These are phyloP conservation scores for Macrophya alboannulata DNA, from an alignment of 2,888 invertebrate genomes.

Conservation along the genomic window DNA sequence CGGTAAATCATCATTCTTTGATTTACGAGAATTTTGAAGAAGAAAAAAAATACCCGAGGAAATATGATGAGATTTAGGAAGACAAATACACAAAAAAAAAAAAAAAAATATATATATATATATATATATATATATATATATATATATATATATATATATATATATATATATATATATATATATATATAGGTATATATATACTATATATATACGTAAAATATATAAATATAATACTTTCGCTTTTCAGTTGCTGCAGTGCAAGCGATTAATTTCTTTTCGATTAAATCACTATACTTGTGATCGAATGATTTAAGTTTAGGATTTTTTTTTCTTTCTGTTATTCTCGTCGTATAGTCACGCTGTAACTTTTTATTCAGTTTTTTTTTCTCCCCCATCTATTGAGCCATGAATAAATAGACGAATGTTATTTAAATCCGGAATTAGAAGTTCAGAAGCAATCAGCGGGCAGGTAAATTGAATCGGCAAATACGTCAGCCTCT, in stretches of 20 bases:
- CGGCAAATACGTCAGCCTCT: not conserved
- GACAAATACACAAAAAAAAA: not conserved
- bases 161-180: too few species aligned
- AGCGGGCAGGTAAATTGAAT: conserved; percentile 17
- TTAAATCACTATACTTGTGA: not conserved
- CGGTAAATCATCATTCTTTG: not conserved
- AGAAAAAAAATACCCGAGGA: not conserved
- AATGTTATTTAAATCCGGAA: not conserved
- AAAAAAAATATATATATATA: too few species aligned
- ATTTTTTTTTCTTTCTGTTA: not conserved
- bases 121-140: too few species aligned
- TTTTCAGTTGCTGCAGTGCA: not conserved
- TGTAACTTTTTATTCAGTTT: not conserved
- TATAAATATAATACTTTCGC: not conserved
- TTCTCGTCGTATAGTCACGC: not conserved
- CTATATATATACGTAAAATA: not conserved
- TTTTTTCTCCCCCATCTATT: not conserved
- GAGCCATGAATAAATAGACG: not conserved
- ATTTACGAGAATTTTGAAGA: not conserved
- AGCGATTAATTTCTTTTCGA: not conserved
- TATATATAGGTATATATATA: too few species aligned
- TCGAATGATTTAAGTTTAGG: not conserved
- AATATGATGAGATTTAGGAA: not conserved
- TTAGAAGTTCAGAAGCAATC: conserved; percentile 23
- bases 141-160: too few species aligned